Percentiles rank a stretch among this genome's conserved stretches.
Evolutionary conservation across 2,888 invertebrate species (phyloP).

Genomic region (Tetragnatha montana): DNA sequence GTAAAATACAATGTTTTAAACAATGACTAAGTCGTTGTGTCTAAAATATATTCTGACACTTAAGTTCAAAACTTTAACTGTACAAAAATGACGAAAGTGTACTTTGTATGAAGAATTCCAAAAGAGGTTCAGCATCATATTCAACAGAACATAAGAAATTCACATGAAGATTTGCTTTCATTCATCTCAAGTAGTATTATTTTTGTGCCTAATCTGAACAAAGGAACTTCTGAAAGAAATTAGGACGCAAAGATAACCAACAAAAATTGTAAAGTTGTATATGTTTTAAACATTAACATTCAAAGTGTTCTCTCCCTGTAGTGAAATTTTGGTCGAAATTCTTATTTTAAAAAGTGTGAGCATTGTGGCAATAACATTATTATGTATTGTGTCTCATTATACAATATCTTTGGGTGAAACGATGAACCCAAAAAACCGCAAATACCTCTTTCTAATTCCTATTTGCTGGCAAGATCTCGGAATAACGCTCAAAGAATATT

Average conservation of each 20-base stretch:
- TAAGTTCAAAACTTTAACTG: not conserved
- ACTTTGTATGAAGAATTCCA: not conserved
- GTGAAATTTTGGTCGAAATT: slow-evolving; percentile 48
- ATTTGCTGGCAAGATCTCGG: slow-evolving; percentile 59
- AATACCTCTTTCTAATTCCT: slow-evolving; percentile 68
- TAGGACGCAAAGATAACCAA: not conserved
- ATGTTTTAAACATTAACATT: slow-evolving; percentile 4
- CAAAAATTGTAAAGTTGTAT: slow-evolving; percentile 12
- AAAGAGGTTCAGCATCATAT: not conserved
- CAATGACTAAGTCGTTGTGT: too few relatives aligned
- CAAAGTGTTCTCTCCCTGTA: slow-evolving; percentile 31
- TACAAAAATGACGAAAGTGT: not conserved
- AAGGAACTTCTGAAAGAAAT: not conserved
- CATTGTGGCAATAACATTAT: slow-evolving; percentile 68
- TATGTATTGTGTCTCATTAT: slow-evolving; percentile 61
- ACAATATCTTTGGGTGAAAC: slow-evolving; percentile 67
- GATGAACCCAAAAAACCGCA: slow-evolving; percentile 61
- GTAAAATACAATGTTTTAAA: too few relatives aligned
- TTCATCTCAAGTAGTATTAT: not conserved
- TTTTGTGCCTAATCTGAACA: slow-evolving; percentile 1
- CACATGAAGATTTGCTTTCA: not conserved
- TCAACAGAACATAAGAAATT: not conserved
- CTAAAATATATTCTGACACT: too few relatives aligned
- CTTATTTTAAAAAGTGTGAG: slow-evolving; percentile 44
- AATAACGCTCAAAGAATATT: not conserved